Base-by-base conservation (phyloP, 2,113 vertebrate genomes). In the Symphodus melops region DNA sequence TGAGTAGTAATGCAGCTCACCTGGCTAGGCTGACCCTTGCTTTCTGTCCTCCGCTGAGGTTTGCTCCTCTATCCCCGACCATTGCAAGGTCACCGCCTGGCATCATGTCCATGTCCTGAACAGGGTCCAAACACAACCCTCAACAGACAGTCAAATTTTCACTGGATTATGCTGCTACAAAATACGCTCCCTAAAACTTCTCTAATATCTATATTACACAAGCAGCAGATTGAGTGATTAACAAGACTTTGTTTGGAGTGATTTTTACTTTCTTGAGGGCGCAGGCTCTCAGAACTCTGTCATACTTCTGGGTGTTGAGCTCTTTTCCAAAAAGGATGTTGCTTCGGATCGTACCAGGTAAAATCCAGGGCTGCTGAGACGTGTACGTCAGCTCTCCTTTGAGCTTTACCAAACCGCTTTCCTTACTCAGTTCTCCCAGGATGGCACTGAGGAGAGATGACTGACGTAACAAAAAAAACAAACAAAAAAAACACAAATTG, bases 321-420 rank as follows among this genome's bases (percentile, higher is more conserved):
- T 94, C 93, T 78, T 96, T 97, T 69, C 98, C 98, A 86, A 99
- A 99, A n/a, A 99, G 93, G 86, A 99, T 99, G 86, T 99, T 99
- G 89, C 96, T 97, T 64, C 96, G 95, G 59, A 99, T 94, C 1
- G 97, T 98, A 9, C 97, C 97, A 5, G 97, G 94, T 87, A 98
- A 97, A 59, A 99, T 96, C 96, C 97, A 99, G 17, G 98, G 96
- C 86, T 98, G 96, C 92, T 99, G 98, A 20, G 95, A 96, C 20
- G 95, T 95, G 42, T 98, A 99, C 9, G 96, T 97, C 19, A 98
- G 90, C 77, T 90, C 94, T 61, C 98, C 98, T 46, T 88, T 93
- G 57, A 96, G 91, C 0, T 88, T 95, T 77, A 98, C 86, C 25
- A 94, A 85, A 3, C 98, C 97, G 69, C 92, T 94, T 19, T 92